Conservation (phyloP, 2,113 vertebrate species). For the Neolamprologus brichardi region DNA sequence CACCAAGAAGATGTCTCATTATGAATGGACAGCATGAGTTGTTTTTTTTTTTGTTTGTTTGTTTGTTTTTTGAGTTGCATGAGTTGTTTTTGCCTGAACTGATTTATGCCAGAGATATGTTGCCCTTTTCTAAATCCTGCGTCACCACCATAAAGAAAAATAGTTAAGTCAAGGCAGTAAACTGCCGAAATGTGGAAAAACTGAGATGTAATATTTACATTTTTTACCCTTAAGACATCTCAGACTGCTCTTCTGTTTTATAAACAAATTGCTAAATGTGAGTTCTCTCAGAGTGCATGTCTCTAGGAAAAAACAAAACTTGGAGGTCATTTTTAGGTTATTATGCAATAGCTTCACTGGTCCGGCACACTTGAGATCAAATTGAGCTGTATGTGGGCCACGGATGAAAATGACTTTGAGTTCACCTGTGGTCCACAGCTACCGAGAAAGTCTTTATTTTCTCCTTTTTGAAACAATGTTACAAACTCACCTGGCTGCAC, state of each 20-base stretch:
- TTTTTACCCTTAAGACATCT: neutral
- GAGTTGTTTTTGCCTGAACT: neutral
- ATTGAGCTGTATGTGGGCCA: neutral
- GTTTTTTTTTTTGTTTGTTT: too few relatives aligned
- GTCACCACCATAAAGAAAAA: neutral
- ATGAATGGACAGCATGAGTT: neutral
- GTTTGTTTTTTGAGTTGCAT: too few relatives aligned
- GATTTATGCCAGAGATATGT: neutral
- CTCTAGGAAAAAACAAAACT: neutral
- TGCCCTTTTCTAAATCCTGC: neutral
- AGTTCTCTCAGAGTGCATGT: neutral
- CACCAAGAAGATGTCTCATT: too few relatives aligned
- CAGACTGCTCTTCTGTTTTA: neutral
- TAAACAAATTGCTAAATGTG: neutral
- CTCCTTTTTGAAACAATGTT: neutral
- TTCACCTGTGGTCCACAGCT: neutral
- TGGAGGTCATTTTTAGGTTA: neutral
- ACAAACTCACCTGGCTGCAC: neutral
- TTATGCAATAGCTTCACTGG: neutral
- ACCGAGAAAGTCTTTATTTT: neutral
- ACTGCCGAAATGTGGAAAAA: neutral
- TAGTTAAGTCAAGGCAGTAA: neutral
- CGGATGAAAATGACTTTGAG: neutral
- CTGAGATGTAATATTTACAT: neutral
- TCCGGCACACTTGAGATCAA: neutral